phyloP scores from a whole-genome alignment of 2,113 vertebrate species.

The Taurulus bubalis region DNA sequence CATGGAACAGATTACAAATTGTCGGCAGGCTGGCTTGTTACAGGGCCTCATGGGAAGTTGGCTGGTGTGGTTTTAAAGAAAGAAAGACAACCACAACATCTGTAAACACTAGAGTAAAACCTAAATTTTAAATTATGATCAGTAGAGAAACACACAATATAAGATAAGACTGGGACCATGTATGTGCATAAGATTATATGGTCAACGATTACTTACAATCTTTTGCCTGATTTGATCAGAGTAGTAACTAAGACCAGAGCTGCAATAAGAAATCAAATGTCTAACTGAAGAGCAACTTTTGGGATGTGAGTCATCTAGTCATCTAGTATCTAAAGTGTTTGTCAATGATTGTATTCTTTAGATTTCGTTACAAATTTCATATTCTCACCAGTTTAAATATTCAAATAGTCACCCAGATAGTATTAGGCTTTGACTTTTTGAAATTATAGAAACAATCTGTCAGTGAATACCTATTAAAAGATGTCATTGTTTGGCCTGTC shows the following conservation, averaged over 20 bases:
- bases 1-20: background rate
- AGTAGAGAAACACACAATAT: background rate
- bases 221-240: background rate
- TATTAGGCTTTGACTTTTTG: no score
- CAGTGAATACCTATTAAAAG: background rate
- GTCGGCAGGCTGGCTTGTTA: background rate
- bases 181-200: background rate
- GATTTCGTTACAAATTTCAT: background rate
- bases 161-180: background rate
- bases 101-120: background rate
- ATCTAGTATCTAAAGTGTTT: background rate
- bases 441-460: background rate
- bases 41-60: background rate
- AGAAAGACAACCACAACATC: background rate
- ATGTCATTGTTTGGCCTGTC: background rate
- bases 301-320: background rate
- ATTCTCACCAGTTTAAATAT: background rate
- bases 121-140: background rate
- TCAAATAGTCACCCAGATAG: conserved; percentile 12
- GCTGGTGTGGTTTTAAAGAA: background rate
- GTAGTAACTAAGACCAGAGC: background rate
- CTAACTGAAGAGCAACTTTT: background rate
- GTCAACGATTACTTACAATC: background rate
- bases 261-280: background rate
- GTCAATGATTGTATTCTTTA: background rate